Evolutionary conservation across 2,113 vertebrate species (phyloP).

Genomic region (Triplophysa tibetana): DNA sequence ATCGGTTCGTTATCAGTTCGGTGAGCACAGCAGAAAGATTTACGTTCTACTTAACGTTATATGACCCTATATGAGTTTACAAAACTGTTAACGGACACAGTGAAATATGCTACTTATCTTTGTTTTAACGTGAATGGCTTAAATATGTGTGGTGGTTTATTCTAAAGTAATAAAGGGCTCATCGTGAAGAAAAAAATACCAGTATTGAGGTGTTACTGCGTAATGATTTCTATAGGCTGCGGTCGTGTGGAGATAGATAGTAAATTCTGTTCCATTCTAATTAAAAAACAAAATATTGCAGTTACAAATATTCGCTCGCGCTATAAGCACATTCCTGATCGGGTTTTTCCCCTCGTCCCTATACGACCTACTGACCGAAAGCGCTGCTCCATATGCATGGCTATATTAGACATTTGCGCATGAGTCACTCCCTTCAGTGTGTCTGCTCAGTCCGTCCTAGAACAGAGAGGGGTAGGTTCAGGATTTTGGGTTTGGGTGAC

Average conservation of each 20-base stretch:
- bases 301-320: background rate
- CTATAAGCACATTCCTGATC: slow-evolving; percentile 18
- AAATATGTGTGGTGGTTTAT: no score
- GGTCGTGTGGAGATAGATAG: background rate
- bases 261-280: background rate
- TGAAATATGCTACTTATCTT: background rate
- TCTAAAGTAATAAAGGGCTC: no score
- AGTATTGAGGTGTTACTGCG: background rate
- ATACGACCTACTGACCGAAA: slow-evolving; percentile 45
- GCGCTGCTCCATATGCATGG: slow-evolving; percentile 38
- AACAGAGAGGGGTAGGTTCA: slow-evolving; percentile 66
- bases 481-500: slow-evolving; percentile 80
- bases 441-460: slow-evolving; percentile 60
- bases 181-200: background rate
- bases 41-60: slow-evolving; percentile 2
- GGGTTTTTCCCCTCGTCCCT: slow-evolving; percentile 16
- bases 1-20: background rate
- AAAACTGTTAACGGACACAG: background rate
- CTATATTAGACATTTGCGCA: slow-evolving; percentile 47
- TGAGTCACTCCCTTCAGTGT: slow-evolving; percentile 46
- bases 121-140: no score
- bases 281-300: background rate
- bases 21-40: background rate
- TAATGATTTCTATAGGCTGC: background rate
- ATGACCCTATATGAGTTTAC: slow-evolving; percentile 3